These are phyloP conservation scores for Priocnemis perturbator DNA, from an alignment of 2,888 invertebrate genomes.

Conservation along the genomic window DNA sequence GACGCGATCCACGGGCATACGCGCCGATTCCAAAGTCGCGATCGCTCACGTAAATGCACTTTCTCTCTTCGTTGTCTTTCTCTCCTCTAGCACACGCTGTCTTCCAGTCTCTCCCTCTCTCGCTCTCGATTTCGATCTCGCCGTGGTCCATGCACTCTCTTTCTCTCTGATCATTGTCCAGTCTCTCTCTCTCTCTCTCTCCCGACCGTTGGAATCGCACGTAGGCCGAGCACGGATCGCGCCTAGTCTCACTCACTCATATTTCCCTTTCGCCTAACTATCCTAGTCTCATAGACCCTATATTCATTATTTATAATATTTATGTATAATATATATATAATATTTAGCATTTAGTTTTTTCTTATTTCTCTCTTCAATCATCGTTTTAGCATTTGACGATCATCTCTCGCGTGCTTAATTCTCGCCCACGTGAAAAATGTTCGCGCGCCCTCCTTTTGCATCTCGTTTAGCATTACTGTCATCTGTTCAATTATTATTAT, in stretches of 20 bases:
- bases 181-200: no score
- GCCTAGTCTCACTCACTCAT: conserved; percentile 38
- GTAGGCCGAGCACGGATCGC: conserved; percentile 24
- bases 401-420: conserved; percentile 55
- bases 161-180: conserved; percentile 7
- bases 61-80: conserved; percentile 2
- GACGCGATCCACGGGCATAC: conserved; percentile 44
- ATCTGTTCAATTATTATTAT: conserved; percentile 12
- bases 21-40: conserved; percentile 46
- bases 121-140: conserved; percentile 12
- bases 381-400: conserved; percentile 10
- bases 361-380: conserved; percentile 65
- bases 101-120: conserved; percentile 13
- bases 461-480: background rate
- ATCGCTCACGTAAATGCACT: background rate
- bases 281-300: conserved; percentile 74
- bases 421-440: conserved; percentile 38
- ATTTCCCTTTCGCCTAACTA: conserved; percentile 68
- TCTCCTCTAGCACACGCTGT: conserved; percentile 12
- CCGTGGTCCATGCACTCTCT: conserved; percentile 4
- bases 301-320: conserved; percentile 75
- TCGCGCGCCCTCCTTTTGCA: conserved; percentile 15
- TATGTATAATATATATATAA: conserved; percentile 72
- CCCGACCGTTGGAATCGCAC: conserved; percentile 34
- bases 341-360: conserved; percentile 72